Evolutionary conservation across 1,140 invertebrate genomes (phyloP), one percentile per base, ranked within the genome.

Genomic region (Chionoecetes opilio): DNA sequence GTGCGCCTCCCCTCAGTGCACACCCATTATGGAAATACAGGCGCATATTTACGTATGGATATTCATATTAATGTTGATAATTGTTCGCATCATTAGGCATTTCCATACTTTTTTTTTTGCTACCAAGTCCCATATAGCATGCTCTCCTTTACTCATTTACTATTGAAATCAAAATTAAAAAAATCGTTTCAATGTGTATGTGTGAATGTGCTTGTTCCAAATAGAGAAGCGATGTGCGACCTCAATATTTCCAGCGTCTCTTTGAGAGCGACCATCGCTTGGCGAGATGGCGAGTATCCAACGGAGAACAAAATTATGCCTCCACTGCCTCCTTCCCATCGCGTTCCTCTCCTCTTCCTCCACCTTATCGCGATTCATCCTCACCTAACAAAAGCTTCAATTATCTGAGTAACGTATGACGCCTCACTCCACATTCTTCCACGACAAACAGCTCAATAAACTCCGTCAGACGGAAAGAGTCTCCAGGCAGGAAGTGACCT

Each of bases 341-440:
- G 11, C 63, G 8, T 21, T n/a, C 9, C 63, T 75, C 21, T 75
- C 26, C 63, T 75, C 63, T 26, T 75, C 63, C 63, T 75, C 21
- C 63, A 75, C 63, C 63, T 75, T 8, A 6, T 75, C n/a, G 63
- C 63, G 63, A 75, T 75, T 75, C 63, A 75, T 75, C 63, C 63
- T 75, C 63, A 75, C 63, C 63, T 21, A 75, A 75, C 63, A 75
- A 75, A 75, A 75, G 63, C 63, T 75, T 75, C 63, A 75, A 75
- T 75, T 75, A 75, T 75, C 63, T 75, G 63, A 75, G 63, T 26
- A 75, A 75, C 63, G 63, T 75, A 75, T 75, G 63, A 75, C 26
- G 21, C 63, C 8, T 26, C 63, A 75, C 63, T 75, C n/a, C 21
- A 26, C 63, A 75, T 75, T 75, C 63, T 75, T 26, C n/a, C 63